Conservation (phyloP, 1,140 invertebrate genomes). For the Bombus breviceps region DNA sequence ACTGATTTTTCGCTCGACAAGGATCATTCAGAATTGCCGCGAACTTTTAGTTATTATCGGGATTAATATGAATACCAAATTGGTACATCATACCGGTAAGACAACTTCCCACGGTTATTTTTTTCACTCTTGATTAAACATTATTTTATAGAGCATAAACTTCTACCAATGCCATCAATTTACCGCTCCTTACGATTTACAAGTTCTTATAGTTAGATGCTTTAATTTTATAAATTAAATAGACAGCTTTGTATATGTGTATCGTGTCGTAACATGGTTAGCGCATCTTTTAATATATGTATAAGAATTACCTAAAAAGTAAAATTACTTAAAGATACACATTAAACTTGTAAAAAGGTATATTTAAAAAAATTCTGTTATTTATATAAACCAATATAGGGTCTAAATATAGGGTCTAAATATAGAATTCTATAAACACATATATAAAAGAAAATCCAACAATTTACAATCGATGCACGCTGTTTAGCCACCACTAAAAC, state of each 20-base stretch:
- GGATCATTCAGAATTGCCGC: slow-evolving; percentile 45
- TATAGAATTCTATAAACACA: not conserved
- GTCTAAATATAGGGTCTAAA: not conserved
- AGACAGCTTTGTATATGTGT: not conserved
- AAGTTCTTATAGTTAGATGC: not conserved
- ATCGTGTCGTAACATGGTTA: too few relatives aligned
- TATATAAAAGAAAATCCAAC: not conserved
- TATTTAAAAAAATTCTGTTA: too few relatives aligned
- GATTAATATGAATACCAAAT: slow-evolving; percentile 52
- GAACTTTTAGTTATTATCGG: slow-evolving; percentile 54
- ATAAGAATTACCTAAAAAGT: not conserved
- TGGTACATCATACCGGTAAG: not conserved
- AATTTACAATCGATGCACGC: not conserved
- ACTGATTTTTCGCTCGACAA: slow-evolving; percentile 52
- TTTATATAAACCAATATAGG: too few relatives aligned
- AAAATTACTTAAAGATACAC: not conserved
- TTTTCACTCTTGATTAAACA: not conserved
- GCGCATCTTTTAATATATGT: too few relatives aligned
- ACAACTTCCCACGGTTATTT: not conserved
- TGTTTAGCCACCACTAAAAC: not conserved
- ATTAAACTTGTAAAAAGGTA: not conserved
- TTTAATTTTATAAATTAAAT: not conserved
- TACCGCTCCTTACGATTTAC: not conserved
- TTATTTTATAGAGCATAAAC: not conserved
- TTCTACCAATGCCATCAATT: not conserved